phyloP scores from a whole-genome alignment of 2,888 invertebrate species.

The Phortica okadai region DNA sequence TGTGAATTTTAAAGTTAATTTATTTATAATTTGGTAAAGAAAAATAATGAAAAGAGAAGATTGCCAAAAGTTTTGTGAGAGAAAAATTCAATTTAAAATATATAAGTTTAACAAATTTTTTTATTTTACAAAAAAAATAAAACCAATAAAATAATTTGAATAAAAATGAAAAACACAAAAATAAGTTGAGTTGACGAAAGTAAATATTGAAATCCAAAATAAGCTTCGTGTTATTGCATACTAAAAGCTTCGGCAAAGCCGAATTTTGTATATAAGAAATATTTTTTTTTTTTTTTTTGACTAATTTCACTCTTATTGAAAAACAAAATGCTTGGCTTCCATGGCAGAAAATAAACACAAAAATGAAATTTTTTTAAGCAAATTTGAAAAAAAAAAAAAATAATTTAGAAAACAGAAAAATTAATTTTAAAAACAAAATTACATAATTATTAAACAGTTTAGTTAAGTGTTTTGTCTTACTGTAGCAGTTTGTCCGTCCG shows the following conservation, averaged over 20 bases:
- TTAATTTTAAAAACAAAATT: background rate
- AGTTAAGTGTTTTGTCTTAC: too few relatives aligned
- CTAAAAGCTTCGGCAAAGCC: conserved; percentile 29
- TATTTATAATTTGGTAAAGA: too few relatives aligned
- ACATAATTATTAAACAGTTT: background rate
- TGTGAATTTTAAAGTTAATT: too few relatives aligned
- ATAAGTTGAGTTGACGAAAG: background rate
- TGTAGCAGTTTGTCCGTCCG: too few relatives aligned
- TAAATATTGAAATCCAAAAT: background rate
- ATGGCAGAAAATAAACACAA: conserved; percentile 15
- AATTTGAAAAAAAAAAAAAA: background rate
- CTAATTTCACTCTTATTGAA: background rate
- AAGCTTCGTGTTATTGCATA: conserved; percentile 31
- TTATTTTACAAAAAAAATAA: background rate
- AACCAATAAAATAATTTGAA: background rate
- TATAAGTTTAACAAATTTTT: background rate
- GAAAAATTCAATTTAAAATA: background rate
- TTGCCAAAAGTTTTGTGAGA: too few relatives aligned
- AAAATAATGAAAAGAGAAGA: too few relatives aligned
- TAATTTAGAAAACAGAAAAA: conserved; percentile 10
- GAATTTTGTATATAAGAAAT: conserved; percentile 26
- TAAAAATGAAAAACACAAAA: background rate
- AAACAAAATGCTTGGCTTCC: conserved; percentile 19
- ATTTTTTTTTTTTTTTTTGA: conserved; percentile 9
- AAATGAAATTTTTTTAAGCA: background rate